phyloP scores from a whole-genome alignment of 1,140 invertebrate genomes.

The Brachionus sp. region DNA sequence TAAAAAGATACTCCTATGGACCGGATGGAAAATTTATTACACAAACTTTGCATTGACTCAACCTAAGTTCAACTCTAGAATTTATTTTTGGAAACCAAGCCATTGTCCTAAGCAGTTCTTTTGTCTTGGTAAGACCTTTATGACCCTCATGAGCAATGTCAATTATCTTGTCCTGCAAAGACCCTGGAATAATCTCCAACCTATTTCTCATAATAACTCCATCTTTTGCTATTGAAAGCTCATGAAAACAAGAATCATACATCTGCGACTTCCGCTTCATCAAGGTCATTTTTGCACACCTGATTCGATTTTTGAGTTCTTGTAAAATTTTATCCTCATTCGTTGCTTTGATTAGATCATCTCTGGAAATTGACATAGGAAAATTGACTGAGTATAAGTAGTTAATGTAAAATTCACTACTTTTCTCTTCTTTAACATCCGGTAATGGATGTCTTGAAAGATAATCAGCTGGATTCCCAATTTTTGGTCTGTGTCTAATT shows the following conservation, averaged over 20 bases:
- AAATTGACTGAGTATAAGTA: not conserved
- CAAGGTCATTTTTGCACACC: not conserved
- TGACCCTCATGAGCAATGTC: constrained; percentile 47
- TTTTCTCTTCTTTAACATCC: not conserved
- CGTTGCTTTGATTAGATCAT: not conserved
- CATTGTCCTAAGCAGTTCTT: constrained; percentile 47
- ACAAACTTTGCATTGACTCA: constrained; percentile 47
- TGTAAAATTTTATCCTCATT: not conserved
- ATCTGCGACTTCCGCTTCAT: not conserved
- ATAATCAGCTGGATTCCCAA: constrained; percentile 15
- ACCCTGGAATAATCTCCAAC: not conserved
- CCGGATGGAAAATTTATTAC: constrained; percentile 46
- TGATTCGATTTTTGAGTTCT: not conserved
- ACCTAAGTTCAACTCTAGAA: constrained; percentile 44
- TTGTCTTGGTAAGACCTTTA: constrained; percentile 48
- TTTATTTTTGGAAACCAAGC: constrained; percentile 48
- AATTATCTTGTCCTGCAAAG: not conserved
- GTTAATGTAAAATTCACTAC: not conserved
- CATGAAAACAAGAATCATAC: not conserved
- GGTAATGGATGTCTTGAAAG: not conserved
- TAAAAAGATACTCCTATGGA: constrained; percentile 49
- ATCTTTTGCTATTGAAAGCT: not conserved
- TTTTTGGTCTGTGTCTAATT: not conserved
- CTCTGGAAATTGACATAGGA: not conserved
- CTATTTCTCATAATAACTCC: not conserved